Conservation (phyloP, 2,888 invertebrate genomes). For the Ellobium chinense region DNA sequence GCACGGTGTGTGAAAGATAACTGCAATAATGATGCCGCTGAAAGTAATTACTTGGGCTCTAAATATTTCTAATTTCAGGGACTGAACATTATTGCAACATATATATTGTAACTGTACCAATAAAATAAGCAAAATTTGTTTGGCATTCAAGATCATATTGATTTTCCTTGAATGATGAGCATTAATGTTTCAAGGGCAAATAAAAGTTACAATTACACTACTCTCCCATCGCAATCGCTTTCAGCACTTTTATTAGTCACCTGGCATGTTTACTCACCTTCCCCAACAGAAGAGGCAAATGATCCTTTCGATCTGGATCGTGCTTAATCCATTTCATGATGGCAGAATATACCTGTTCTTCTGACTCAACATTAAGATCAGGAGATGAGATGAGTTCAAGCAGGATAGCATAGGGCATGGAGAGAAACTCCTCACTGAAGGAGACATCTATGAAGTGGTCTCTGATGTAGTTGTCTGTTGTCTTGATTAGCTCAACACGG, state of each 20-base stretch:
- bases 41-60: no score
- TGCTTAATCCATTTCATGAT: constrained; percentile 79
- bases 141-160: no score
- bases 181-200: no score
- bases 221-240: no score
- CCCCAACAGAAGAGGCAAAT: constrained; percentile 72
- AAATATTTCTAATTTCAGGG: no score
- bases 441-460: constrained; percentile 75
- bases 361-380: constrained; percentile 72
- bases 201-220: no score
- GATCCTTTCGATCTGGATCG: constrained; percentile 69
- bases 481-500: constrained; percentile 71
- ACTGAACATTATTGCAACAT: no score
- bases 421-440: constrained; percentile 73
- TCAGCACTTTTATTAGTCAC: not conserved
- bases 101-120: no score
- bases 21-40: no score
- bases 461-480: constrained; percentile 74
- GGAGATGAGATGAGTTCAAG: constrained; percentile 71
- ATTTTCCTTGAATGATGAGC: no score
- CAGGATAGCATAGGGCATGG: constrained; percentile 70
- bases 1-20: no score
- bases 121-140: no score
- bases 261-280: constrained; percentile 19
- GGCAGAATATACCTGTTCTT: constrained; percentile 64